Percentiles rank a stretch among this genome's conserved stretches.
Evolutionary conservation across 2,113 vertebrate species (phyloP).

Genomic region (Rhinoptilus africanus): DNA sequence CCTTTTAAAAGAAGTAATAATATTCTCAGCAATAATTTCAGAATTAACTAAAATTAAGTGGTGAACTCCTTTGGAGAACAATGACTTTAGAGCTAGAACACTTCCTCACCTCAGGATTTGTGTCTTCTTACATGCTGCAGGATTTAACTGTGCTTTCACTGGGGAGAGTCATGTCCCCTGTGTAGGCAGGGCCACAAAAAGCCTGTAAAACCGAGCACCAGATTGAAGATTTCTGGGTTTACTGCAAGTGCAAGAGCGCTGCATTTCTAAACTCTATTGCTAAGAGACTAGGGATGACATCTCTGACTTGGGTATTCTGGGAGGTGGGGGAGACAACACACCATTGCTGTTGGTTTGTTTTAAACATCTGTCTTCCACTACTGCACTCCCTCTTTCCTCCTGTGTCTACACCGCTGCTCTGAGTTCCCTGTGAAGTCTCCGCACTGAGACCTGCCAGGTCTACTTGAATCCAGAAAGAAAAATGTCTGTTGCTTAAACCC

Average conservation of each 20-base stretch:
- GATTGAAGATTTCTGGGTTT: neutral
- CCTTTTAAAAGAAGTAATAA: neutral
- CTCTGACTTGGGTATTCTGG: neutral
- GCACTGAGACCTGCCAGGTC: neutral
- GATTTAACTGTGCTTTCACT: neutral
- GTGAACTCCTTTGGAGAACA: neutral
- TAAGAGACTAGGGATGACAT: neutral
- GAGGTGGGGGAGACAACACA: neutral
- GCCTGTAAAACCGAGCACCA: neutral
- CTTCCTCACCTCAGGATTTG: neutral
- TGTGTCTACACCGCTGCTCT: rapidly evolving
- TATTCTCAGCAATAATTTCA: neutral
- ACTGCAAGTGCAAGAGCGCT: neutral
- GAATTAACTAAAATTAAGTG: neutral
- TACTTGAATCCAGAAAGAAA: neutral
- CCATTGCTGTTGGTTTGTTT: neutral
- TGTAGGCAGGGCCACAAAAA: neutral
- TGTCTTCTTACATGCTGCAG: neutral
- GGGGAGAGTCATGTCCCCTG: neutral
- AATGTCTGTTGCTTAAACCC: neutral
- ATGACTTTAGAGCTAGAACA: neutral
- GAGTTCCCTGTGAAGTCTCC: neutral
- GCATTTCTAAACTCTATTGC: neutral
- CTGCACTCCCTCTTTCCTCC: neutral
- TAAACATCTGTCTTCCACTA: neutral